phyloP scores from a whole-genome alignment of 2,113 vertebrate genomes.

The Gracilinanus agilis region DNA sequence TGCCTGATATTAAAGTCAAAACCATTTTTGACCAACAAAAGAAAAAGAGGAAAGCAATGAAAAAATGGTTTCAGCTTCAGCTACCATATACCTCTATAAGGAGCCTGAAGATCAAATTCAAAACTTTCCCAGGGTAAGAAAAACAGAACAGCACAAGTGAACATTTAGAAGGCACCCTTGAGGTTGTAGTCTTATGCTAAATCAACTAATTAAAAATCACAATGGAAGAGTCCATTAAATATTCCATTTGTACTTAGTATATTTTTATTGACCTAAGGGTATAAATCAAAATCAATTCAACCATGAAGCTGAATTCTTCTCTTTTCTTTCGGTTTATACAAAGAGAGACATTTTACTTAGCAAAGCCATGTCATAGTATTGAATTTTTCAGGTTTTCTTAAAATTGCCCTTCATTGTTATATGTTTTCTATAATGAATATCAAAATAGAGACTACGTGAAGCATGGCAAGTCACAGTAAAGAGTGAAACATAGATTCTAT shows the following conservation, averaged over 20 bases:
- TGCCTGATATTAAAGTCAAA: constrained; percentile 47
- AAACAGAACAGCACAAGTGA: constrained; percentile 39
- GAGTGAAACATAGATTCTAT: constrained; percentile 24
- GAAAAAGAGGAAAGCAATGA: constrained; percentile 39
- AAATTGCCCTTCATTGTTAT: constrained; percentile 60
- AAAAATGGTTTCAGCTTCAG: constrained; percentile 15
- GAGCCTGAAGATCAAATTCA: constrained; percentile 43
- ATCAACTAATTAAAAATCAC: constrained; percentile 58
- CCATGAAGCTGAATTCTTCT: constrained; percentile 62
- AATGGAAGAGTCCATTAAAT: constrained; percentile 58
- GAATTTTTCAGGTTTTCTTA: constrained; percentile 46
- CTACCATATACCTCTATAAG: constrained; percentile 37
- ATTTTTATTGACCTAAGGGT: constrained; percentile 58
- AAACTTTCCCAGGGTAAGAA: constrained; percentile 54
- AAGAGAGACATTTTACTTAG: constrained; percentile 59
- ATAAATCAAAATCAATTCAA: constrained; percentile 65
- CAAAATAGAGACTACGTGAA: constrained; percentile 29
- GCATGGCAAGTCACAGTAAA: constrained; percentile 48
- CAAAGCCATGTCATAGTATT: constrained; percentile 52
- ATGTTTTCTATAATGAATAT: constrained; percentile 39
- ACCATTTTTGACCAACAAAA: constrained; percentile 29
- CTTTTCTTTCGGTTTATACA: constrained; percentile 51
- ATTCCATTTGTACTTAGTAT: constrained; percentile 55
- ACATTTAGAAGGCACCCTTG: constrained; percentile 15
- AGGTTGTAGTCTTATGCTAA: constrained; percentile 36